Conservation (phyloP, 1,140 invertebrate species). For the Metaphire vulgaris region DNA sequence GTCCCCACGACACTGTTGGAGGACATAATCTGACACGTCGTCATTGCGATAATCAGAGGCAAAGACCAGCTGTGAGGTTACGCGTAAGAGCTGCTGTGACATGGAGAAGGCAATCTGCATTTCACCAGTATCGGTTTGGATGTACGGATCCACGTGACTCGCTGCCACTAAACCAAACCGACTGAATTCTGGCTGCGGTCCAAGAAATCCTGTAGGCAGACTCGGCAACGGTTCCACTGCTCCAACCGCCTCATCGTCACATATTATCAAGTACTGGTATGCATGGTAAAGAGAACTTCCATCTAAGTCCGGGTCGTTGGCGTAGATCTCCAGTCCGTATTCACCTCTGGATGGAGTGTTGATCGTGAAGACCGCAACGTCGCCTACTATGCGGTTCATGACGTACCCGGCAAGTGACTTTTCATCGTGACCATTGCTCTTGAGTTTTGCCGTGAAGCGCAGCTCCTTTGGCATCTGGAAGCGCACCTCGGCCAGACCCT, state of each 20-base stretch:
- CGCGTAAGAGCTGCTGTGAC: slow-evolving; percentile 37
- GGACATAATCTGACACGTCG: slow-evolving; percentile 45
- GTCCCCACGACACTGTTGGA: slow-evolving; percentile 43
- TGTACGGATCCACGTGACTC: slow-evolving; percentile 47
- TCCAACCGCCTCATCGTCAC: slow-evolving; percentile 43
- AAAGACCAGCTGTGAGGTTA: slow-evolving; percentile 48
- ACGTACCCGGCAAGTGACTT: slow-evolving; percentile 46
- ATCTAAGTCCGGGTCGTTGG: slow-evolving; percentile 49
- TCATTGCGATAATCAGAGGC: slow-evolving; percentile 32
- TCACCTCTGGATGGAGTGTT: slow-evolving; percentile 47
- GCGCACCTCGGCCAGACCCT: slow-evolving; percentile 32
- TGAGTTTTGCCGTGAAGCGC: slow-evolving; percentile 52
- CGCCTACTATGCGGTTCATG: slow-evolving; percentile 45
- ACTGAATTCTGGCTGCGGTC: slow-evolving; percentile 46
- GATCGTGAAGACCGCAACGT: slow-evolving; percentile 49
- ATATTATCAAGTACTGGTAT: slow-evolving; percentile 48
- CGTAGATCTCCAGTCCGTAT: slow-evolving; percentile 52
- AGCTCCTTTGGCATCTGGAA: slow-evolving; percentile 37
- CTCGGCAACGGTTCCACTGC: slow-evolving; percentile 42
- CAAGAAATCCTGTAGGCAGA: slow-evolving; percentile 48
- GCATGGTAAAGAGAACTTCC: slow-evolving; percentile 49
- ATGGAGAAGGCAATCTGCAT: slow-evolving; percentile 42
- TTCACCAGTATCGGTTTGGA: slow-evolving; percentile 42
- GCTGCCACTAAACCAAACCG: slow-evolving; percentile 42
- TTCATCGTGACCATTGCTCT: slow-evolving; percentile 43